phyloP scores from a whole-genome alignment of 53 echinoderm and acorn worm species.

The Arbacia lixula region DNA sequence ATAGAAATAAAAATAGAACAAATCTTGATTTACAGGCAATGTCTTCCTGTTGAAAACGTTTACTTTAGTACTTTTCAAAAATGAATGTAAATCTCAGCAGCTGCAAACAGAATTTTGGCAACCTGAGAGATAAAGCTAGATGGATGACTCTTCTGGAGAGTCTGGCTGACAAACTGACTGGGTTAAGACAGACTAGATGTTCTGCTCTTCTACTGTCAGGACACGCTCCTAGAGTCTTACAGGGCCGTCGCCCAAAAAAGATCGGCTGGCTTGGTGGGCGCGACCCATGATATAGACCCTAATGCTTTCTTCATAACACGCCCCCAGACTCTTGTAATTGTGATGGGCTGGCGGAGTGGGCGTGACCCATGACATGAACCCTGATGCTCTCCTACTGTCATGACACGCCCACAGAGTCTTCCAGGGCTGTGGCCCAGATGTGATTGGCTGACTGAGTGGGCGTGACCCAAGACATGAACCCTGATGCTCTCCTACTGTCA shows the following conservation, averaged over 20 bases:
- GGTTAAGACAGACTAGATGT: no score
- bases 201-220: slow-evolving; percentile 19
- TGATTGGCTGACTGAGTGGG: background rate
- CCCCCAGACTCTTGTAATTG: no score
- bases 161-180: background rate
- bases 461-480: background rate
- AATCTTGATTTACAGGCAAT: no score
- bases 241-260: slow-evolving; percentile 70
- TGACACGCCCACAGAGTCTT: background rate
- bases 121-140: no score
- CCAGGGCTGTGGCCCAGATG: background rate
- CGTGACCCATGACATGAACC: background rate
- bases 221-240: background rate
- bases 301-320: no score
- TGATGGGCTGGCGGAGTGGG: no score
- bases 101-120: no score
- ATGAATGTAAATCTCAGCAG: no score
- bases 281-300: slow-evolving; percentile 75
- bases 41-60: no score
- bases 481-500: background rate
- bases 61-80: no score
- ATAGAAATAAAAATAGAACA: no score
- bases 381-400: background rate
- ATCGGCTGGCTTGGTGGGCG: slow-evolving; percentile 65
- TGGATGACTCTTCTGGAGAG: no score